phyloP scores from a whole-genome alignment of 2,113 vertebrate genomes.

The Macquaria ambigua region DNA sequence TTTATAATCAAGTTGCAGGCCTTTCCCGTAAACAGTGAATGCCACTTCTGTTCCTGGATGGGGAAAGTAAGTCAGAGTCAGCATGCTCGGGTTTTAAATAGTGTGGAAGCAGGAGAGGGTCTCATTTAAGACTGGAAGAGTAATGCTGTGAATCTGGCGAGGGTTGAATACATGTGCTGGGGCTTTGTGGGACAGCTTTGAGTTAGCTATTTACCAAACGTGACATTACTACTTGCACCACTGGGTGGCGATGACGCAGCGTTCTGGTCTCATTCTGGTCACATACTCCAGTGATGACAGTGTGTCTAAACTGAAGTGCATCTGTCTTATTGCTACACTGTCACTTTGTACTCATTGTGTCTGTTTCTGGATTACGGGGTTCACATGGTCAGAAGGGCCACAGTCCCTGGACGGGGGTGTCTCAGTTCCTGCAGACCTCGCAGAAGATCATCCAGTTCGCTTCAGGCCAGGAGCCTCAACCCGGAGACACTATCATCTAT shows the following conservation, averaged over 20 bases:
- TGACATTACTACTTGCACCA: conserved; percentile 3
- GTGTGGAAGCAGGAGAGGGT: conserved; percentile 32
- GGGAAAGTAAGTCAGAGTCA: conserved; percentile 44
- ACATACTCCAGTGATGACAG: neutral
- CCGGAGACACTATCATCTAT: conserved; percentile 94
- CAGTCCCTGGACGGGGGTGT: conserved; percentile 97
- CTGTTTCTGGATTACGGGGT: conserved; percentile 58
- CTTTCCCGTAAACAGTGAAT: conserved; percentile 61
- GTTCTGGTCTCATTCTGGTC: neutral
- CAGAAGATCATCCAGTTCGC: conserved; percentile 99
- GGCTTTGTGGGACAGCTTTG: conserved; percentile 11
- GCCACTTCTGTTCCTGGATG: conserved; percentile 60
- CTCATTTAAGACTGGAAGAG: conserved; percentile 27
- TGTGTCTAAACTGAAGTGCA: neutral
- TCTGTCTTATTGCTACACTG: neutral
- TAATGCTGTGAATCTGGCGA: conserved; percentile 47
- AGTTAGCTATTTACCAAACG: neutral
- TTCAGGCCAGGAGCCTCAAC: conserved; percentile 94
- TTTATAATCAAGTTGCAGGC: conserved; percentile 57
- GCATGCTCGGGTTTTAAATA: conserved; percentile 38
- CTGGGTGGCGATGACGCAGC: conserved; percentile 48
- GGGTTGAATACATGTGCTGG: conserved; percentile 45
- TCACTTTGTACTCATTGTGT: conserved; percentile 39
- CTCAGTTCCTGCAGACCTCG: conserved; percentile 97
- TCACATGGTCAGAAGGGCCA: conserved; percentile 89